Conservation (phyloP, 2,797 vertebrate genomes). For the Hemibagrus guttatus region DNA sequence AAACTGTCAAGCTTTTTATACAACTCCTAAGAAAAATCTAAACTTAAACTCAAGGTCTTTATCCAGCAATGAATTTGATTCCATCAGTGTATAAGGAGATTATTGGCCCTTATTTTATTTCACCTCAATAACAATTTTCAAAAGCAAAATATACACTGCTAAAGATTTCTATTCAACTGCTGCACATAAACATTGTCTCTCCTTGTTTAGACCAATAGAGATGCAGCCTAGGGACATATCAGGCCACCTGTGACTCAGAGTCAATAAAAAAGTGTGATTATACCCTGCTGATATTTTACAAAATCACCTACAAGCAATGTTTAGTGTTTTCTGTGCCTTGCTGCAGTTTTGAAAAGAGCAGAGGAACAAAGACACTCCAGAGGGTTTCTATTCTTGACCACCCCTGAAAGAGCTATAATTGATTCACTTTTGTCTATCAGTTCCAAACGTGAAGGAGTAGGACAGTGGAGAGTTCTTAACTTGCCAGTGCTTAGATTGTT, state of each 20-base stretch:
- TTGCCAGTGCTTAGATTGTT: too few relatives aligned
- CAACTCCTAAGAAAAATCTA: neutral
- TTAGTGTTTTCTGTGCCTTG: neutral
- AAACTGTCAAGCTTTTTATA: neutral
- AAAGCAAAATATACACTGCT: neutral
- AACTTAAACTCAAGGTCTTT: neutral
- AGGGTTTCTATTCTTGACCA: neutral
- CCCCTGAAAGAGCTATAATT: neutral
- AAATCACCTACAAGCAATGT: neutral
- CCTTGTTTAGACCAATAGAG: neutral
- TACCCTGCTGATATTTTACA: constrained; percentile 7
- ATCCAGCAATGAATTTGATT: neutral
- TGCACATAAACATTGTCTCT: neutral
- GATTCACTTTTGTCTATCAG: neutral
- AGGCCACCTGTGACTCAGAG: neutral
- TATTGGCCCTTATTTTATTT: neutral
- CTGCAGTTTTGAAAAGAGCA: neutral
- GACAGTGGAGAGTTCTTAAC: neutral
- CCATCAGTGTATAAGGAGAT: neutral
- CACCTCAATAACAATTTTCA: neutral
- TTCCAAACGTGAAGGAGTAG: neutral
- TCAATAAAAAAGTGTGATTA: neutral
- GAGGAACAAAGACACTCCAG: neutral
- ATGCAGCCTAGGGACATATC: neutral
- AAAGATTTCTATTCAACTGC: neutral